Evolutionary conservation across 2,113 vertebrate species (phyloP).

Genomic region (Tupaia tana): DNA sequence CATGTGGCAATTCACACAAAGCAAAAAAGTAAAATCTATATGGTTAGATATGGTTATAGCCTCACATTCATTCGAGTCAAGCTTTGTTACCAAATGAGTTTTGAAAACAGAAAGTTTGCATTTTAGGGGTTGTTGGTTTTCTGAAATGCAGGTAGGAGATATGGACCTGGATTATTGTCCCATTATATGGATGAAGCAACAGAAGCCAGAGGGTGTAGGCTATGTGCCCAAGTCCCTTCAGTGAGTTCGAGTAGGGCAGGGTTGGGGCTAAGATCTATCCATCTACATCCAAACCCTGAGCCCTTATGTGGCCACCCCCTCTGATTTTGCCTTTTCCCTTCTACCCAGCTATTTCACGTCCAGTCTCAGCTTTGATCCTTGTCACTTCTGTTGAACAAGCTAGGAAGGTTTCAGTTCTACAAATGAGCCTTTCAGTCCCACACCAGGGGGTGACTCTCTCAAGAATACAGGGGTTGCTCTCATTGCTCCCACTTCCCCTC

Average conservation of each 20-base stretch:
- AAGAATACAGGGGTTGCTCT: too few species aligned
- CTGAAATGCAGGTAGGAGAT: not conserved
- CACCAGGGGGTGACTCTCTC: not conserved
- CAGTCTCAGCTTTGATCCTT: not conserved
- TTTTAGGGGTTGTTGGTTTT: not conserved
- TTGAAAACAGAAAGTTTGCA: not conserved
- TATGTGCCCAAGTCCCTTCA: not conserved
- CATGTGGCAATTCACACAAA: not conserved
- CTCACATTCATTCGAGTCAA: not conserved
- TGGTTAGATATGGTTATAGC: not conserved
- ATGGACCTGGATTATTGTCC: not conserved
- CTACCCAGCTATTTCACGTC: fast-evolving
- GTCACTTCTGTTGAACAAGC: not conserved
- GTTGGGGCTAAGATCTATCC: too few species aligned
- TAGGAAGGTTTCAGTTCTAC: not conserved
- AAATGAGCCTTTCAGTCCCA: not conserved
- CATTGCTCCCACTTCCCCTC: too few species aligned
- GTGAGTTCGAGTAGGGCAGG: not conserved
- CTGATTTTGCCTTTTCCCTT: not conserved
- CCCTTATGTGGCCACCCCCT: not conserved
- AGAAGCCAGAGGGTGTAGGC: too few species aligned
- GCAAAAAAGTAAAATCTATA: not conserved
- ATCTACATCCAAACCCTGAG: not conserved
- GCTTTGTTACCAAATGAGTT: not conserved
- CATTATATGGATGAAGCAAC: too few species aligned